Base-by-base conservation (phyloP, 2,113 vertebrate genomes). In the Chaetodon auriga region DNA sequence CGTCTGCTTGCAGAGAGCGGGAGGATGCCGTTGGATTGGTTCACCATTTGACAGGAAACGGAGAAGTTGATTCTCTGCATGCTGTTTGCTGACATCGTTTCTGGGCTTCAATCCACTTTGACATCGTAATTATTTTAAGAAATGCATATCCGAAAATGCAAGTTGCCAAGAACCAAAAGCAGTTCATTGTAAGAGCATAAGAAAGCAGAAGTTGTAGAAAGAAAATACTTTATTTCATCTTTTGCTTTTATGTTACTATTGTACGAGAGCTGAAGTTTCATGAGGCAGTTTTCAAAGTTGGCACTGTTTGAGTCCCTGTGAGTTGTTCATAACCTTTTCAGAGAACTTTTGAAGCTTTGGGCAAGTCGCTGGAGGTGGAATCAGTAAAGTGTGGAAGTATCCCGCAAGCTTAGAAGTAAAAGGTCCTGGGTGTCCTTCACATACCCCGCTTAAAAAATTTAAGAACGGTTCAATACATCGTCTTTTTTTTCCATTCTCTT, bases 401-500 rank as follows among this genome's bases (percentile, higher is more conserved):
- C 80, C 64, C 30, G 58, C 55, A n/a, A 66, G 35, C 54, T 46
- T 21, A 12, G 18, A 80, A 66, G 60, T 69, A 53, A 65, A 84
- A 69, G 4, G 19, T 68, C 73, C 73, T 60, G 3, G 41, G 14
- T 25, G 83, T 75, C 83, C 83, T 68, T 64, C 55, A 51, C 63
- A 63, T 69, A 71, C n/a, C 69, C 49, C 48, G 38, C 75, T 82
- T 61, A 68, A 19, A 68, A 86, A 65, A 48, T 78, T 30, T 63
- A 58, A 25, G 74, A 43, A 63, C 51, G 58, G 63, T 81, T 84
- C 41, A 86, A 86, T 84, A 78, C 88, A 82, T 35, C 87, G 75
- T 86, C 21, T 41, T 70, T 70, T 78, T 55, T 23, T 55, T 23
- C 3, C 2, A 0, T 49, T 60, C 45, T 23, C 61, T 54, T 57